phyloP scores from a whole-genome alignment of 2,797 vertebrate genomes.

The Lepilemur septentrionalis region DNA sequence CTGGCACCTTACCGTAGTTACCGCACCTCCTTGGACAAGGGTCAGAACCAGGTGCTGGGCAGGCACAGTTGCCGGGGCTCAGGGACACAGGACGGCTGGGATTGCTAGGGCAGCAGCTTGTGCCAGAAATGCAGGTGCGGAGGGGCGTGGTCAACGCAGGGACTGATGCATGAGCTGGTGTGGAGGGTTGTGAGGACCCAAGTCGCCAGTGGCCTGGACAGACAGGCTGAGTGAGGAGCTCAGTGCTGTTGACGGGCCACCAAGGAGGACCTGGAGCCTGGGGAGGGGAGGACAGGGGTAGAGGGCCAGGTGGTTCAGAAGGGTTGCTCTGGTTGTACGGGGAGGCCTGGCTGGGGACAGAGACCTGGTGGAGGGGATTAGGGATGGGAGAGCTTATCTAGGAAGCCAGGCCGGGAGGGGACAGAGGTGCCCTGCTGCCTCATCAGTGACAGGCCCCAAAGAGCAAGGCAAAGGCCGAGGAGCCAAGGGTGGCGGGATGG shows the following conservation, averaged over 20 bases:
- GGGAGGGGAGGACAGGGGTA: not conserved
- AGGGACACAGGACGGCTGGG: not conserved
- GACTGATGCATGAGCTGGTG: fast-evolving
- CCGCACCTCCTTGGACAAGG: not conserved
- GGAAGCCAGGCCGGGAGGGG: not conserved
- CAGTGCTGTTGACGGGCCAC: not conserved
- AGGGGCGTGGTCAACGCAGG: not conserved
- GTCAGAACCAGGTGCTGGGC: not conserved
- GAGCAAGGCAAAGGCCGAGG: not conserved
- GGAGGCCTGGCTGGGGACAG: not conserved
- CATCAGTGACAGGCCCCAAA: not conserved
- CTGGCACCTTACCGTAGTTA: not conserved
- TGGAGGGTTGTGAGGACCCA: not conserved
- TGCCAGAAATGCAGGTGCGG: not conserved
- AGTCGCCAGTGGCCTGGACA: not conserved
- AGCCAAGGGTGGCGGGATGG: not conserved
- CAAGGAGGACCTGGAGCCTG: not conserved
- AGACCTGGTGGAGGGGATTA: not conserved
- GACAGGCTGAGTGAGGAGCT: not conserved
- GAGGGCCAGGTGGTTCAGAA: too few species aligned
- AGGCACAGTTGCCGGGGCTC: not conserved
- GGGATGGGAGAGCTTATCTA: not conserved
- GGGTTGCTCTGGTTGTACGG: not conserved
- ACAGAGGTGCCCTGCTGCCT: too few species aligned
- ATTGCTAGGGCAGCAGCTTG: not conserved